Evolutionary conservation across 2,888 invertebrate species (phyloP).

Genomic region (Dexiosoma caninum): DNA sequence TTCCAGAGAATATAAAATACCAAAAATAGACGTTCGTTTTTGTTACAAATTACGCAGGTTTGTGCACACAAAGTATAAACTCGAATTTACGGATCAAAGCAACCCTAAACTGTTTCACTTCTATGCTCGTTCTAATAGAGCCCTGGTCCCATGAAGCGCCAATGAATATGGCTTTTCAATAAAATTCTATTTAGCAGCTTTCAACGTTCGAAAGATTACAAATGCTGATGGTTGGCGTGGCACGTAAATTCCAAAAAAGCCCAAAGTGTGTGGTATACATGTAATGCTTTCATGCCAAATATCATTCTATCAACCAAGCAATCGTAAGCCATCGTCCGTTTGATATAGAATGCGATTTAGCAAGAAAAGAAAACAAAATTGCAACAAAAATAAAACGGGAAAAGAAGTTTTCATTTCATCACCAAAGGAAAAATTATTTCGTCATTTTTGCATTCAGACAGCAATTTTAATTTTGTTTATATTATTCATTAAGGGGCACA

Average conservation of each 20-base stretch:
- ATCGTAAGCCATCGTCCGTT: background rate
- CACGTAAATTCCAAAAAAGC: constrained; percentile 15
- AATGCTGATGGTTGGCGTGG: constrained; percentile 12
- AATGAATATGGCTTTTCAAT: constrained; percentile 4
- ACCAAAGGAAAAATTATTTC: too few relatives aligned
- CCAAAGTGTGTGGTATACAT: background rate
- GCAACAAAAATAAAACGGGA: too few relatives aligned
- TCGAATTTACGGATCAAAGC: constrained; percentile 26
- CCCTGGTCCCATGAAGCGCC: background rate
- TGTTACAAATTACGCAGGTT: constrained; percentile 54
- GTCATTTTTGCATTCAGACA: too few relatives aligned
- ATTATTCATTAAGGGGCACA: too few relatives aligned
- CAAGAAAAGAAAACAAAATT: too few relatives aligned
- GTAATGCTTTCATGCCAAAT: constrained; percentile 48
- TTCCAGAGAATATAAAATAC: background rate
- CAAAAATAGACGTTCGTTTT: constrained; percentile 28
- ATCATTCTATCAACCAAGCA: constrained; percentile 19
- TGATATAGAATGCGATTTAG: background rate
- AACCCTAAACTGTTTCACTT: background rate
- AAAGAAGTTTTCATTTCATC: background rate
- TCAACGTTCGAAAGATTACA: background rate
- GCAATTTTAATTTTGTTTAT: too few relatives aligned
- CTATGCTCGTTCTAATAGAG: background rate
- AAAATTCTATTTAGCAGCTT: constrained; percentile 20
- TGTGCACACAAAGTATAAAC: constrained; percentile 13